Conservation (phyloP, 2,797 vertebrate genomes). For the Salmo trutta region DNA sequence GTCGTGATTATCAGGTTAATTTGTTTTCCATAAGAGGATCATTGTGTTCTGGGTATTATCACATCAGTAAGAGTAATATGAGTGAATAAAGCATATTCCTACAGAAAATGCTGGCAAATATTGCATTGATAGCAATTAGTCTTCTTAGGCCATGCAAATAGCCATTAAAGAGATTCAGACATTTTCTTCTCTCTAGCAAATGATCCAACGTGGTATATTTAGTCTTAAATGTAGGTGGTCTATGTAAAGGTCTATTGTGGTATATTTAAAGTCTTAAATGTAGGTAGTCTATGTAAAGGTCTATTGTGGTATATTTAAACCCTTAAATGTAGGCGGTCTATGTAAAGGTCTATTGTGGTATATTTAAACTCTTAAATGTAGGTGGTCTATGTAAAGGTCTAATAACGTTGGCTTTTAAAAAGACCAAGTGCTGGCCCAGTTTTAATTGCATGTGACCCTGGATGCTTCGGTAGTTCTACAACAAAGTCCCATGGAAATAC, state of each 20-base stretch:
- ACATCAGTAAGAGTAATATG: background rate
- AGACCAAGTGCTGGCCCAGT: slow-evolving; percentile 47
- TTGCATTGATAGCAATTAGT: background rate
- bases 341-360: background rate
- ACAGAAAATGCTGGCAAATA: background rate
- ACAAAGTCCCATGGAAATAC: slow-evolving; percentile 86
- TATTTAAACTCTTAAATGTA: too few relatives aligned
- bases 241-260: background rate
- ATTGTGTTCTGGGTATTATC: background rate
- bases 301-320: background rate
- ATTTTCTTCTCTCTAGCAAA: background rate
- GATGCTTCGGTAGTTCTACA: slow-evolving; percentile 78
- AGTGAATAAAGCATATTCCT: background rate
- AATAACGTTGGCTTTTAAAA: background rate
- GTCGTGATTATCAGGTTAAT: background rate
- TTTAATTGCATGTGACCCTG: slow-evolving; percentile 90
- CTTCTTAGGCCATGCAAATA: background rate
- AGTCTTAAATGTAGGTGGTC: too few relatives aligned
- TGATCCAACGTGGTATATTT: background rate
- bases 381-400: background rate
- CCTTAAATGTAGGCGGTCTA: too few relatives aligned
- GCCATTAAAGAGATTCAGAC: background rate
- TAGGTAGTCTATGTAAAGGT: background rate
- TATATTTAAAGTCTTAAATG: too few relatives aligned
- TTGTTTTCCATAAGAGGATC: background rate